Evolutionary conservation across 2,113 vertebrate species (phyloP), one percentile per base, ranked within the genome.

Genomic region (Phodopus roborovskii): DNA sequence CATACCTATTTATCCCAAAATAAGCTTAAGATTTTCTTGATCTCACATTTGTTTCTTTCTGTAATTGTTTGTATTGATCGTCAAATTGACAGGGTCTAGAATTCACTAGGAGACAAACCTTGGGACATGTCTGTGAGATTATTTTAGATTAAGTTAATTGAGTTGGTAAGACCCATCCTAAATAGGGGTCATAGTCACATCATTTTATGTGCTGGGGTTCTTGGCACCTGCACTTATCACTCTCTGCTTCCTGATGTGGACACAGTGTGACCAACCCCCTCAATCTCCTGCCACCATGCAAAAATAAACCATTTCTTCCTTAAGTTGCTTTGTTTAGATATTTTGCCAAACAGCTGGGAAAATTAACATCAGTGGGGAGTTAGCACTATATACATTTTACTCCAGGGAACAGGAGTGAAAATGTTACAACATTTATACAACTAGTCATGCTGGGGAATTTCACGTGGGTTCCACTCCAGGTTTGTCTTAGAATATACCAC

Each of bases 1-100:
- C 77, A 75, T 28, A 66, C 74, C 81, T 93, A 83, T 45, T 92
- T 91, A 92, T 22, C 33, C 13, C 92, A 90, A 71, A 22, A 36
- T 56, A 15, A 28, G 33, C 70, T 92, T 36, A 64, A 85, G 17
- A 7, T 90, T 92, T 88, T 68, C 66, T 75, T 68, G 5, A 53
- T 33, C 48, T 81, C 77, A 79, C 10, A 22, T 73, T 79, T 73
- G 71, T 53, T 89, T 85, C 42, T 50, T 68, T 17, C 13, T 11
- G 8, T n/a, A 50, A 53, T 71, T 22, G 30, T 53, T 53, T 53
- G 36, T 45, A 68, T 48, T 86, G 33, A 68, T 70, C 36, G 0
- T n/a, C 20, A 30, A 70, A 20, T 50, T 85, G 62, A 30, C 17
- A 85, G 62, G 28, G 19, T 85, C 83, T 70, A n/a, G 12, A 87